These are phyloP conservation scores for Callyntrura sp. DNA, from an alignment of 2,888 invertebrate genomes.

Conservation along the genomic window DNA sequence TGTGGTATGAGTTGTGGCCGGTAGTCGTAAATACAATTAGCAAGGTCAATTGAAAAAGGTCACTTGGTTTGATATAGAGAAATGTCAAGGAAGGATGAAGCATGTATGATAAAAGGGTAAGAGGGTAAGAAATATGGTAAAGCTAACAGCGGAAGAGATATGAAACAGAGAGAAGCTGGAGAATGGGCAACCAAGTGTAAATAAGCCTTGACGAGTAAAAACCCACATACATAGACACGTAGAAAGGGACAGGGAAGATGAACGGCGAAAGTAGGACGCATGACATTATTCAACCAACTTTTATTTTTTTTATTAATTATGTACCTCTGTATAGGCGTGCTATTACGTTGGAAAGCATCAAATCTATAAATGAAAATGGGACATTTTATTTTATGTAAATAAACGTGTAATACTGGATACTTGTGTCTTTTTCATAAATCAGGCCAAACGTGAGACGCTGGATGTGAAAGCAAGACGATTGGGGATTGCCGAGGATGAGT, in stretches of 20 bases:
- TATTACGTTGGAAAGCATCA: too few relatives aligned
- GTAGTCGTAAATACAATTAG: neutral
- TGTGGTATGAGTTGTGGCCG: neutral
- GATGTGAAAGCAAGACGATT: constrained; percentile 98
- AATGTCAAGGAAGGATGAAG: neutral
- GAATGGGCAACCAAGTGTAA: constrained; percentile 27
- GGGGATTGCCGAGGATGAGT: constrained; percentile 97
- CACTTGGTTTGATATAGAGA: neutral
- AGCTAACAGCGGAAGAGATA: too few relatives aligned
- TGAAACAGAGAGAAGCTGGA: neutral
- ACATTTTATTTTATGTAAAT: too few relatives aligned
- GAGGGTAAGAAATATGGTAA: too few relatives aligned
- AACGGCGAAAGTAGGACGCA: too few relatives aligned
- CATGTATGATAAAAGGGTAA: neutral
- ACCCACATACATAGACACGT: too few relatives aligned
- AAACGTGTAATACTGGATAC: too few relatives aligned
- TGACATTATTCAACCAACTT: too few relatives aligned
- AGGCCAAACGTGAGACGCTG: constrained; percentile 99
- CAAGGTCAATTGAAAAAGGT: constrained; percentile 35
- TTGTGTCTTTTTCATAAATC: constrained; percentile 81
- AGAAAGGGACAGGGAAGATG: too few relatives aligned
- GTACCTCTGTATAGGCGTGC: neutral
- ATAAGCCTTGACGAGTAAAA: neutral
- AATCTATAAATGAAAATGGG: too few relatives aligned
- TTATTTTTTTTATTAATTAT: constrained; percentile 25